Evolutionary conservation across 2,888 invertebrate species (phyloP).

Genomic region (Drosophila anomalata): DNA sequence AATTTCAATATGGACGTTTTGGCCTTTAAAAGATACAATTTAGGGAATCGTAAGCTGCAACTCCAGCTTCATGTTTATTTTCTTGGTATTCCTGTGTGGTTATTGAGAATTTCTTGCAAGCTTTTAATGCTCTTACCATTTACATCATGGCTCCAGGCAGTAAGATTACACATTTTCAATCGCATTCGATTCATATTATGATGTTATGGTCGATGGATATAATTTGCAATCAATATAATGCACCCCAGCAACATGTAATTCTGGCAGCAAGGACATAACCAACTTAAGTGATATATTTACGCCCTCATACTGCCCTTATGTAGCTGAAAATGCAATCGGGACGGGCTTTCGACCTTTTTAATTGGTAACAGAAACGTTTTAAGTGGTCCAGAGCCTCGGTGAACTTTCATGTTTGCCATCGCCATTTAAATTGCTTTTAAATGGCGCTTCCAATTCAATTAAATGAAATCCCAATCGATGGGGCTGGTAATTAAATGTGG

Average conservation of each 20-base stretch:
- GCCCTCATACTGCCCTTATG: not conserved
- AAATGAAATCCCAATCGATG: slow-evolving; percentile 24
- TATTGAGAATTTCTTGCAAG: not conserved
- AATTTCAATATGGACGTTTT: not conserved
- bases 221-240: not conserved
- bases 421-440: slow-evolving; percentile 19
- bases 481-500: slow-evolving; percentile 9
- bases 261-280: not conserved
- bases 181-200: not conserved
- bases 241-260: not conserved
- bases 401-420: not conserved
- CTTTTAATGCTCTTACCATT: not conserved
- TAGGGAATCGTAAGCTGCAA: not conserved
- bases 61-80: not conserved
- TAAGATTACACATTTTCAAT: not conserved
- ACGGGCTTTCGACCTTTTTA: not conserved
- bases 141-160: not conserved
- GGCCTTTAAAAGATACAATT: not conserved
- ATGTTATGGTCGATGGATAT: not conserved
- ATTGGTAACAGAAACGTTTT: slow-evolving; percentile 5
- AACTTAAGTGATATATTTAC: not conserved
- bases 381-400: not conserved
- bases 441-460: slow-evolving; percentile 33
- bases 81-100: not conserved
- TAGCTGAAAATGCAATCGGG: not conserved